Percentiles rank a stretch among this genome's conserved stretches.
phyloP scores from a whole-genome alignment of 2,113 vertebrate species.

The Leptobrachium ailaonicum region DNA sequence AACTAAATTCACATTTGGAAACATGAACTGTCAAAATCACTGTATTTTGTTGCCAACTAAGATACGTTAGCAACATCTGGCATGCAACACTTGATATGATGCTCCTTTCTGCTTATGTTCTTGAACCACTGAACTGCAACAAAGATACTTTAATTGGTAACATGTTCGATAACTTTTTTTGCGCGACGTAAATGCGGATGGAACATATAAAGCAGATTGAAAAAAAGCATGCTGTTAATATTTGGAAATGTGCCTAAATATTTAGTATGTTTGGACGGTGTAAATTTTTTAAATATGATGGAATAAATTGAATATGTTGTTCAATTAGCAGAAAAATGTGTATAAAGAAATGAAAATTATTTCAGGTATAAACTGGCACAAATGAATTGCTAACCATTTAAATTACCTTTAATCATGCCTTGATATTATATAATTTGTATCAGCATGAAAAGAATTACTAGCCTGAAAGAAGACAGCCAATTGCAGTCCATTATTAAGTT shows the following conservation, averaged over 20 bases:
- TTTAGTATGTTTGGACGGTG: too few relatives aligned
- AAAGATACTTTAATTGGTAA: conserved; percentile 9
- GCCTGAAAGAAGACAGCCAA: conserved; percentile 5
- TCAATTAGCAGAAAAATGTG: background rate
- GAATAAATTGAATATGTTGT: background rate
- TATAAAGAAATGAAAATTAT: conserved; percentile 7
- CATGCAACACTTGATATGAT: background rate
- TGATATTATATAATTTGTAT: conserved; percentile 28
- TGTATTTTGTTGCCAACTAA: background rate
- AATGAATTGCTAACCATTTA: conserved; percentile 18
- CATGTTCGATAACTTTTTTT: conserved; percentile 4
- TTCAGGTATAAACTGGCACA: conserved; percentile 17
- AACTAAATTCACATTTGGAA: conserved; percentile 19
- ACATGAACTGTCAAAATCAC: conserved; percentile 12
- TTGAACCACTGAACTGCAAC: conserved; percentile 16
- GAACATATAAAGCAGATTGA: background rate
- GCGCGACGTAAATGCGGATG: background rate
- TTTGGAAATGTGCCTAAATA: too few relatives aligned
- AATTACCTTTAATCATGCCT: conserved; percentile 34
- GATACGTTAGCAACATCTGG: conserved; percentile 23
- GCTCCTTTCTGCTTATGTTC: background rate
- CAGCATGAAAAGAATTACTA: conserved; percentile 27
- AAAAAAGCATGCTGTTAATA: background rate
- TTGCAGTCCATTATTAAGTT: conserved; percentile 3
- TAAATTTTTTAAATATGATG: background rate